A percentile compares a stretch with the other conserved stretches of the same genome.
These are phyloP conservation scores for Aphelinus atriplicis DNA, from an alignment of 1,140 invertebrate species.

Conservation along the genomic window DNA sequence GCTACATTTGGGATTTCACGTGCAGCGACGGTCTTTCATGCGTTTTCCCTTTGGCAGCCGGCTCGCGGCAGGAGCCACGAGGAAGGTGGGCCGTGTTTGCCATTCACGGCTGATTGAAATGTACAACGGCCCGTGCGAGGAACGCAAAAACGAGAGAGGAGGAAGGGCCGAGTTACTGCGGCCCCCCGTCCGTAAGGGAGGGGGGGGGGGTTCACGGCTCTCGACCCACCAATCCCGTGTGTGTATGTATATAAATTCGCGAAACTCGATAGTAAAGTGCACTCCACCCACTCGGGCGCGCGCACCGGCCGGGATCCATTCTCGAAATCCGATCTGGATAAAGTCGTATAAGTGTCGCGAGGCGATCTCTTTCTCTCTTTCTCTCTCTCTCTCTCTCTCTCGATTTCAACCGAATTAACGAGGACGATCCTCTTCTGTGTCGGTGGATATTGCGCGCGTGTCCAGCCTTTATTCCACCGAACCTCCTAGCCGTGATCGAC, in stretches of 20 bases:
- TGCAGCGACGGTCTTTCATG: background rate
- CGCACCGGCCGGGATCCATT: background rate
- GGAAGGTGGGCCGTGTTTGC: background rate
- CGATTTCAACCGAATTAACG: background rate
- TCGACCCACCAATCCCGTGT: no score
- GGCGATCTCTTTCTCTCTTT: background rate
- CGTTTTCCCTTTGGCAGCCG: background rate
- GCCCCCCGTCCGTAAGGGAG: no score
- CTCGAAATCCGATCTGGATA: constrained; percentile 45
- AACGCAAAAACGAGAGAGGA: background rate
- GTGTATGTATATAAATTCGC: constrained; percentile 42
- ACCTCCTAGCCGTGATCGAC: no score
- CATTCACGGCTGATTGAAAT: constrained; percentile 22
- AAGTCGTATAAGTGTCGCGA: constrained; percentile 42
- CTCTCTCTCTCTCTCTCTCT: no score
- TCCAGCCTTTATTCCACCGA: background rate
- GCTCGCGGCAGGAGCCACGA: no score
- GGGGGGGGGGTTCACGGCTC: no score
- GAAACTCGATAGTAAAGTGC: constrained; percentile 43
- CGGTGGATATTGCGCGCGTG: background rate
- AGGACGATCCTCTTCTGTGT: background rate
- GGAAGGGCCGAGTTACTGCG: constrained; percentile 32
- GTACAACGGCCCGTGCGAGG: background rate
- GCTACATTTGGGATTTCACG: background rate
- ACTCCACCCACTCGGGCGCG: background rate